Evolutionary conservation across 2,113 vertebrate genomes (phyloP), one percentile per base, ranked within the genome.

Genomic region (Pterocles burchelli): DNA sequence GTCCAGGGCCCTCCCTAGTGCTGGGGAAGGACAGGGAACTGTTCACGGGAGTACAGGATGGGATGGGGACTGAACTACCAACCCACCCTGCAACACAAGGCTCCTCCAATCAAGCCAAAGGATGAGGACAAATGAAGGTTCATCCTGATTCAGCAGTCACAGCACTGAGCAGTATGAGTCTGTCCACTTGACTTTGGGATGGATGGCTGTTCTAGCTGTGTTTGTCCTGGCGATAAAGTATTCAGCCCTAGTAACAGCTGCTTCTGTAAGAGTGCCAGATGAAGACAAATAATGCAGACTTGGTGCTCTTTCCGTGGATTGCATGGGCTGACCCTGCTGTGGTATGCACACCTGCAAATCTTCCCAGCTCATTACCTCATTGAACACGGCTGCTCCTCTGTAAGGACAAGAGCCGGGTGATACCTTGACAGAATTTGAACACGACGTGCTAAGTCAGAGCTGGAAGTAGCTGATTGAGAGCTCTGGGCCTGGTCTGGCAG

Each of bases 221-320:
- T 78, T 95, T 95, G 81, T 89, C 74, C 74, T 79, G 58, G 49
- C 1, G 2, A 82, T 91, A 78, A 75, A 82, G 58, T 65, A 89
- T 94, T 89, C 91, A 91, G 70, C 65, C 68, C 48, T 95, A 67
- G 28, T 78, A 78, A 89, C 90, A 96, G 88, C 85, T 96, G 93
- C 70, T 95, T 90, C 80, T 75, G 65, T 93, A 65, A 81, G 70
- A 87, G 70, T 12, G 4, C 72, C 76, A 85, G 90, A 86, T 93
- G 81, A 94, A 96, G 92, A 95, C 61, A 90, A 97, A 90, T 94
- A 94, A 88, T 86, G 72, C 93, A 95, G 93, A 84, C 48, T 77
- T 94, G 80, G 85, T 80, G 79, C 79, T 96, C 72, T 90, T 90
- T 88, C 49, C 70, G 65, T 34, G 76, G 92, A 93, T 90, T 96